These are phyloP conservation scores for Corynorhinus townsendii DNA, from an alignment of 2,113 vertebrate genomes.

Conservation along the genomic window DNA sequence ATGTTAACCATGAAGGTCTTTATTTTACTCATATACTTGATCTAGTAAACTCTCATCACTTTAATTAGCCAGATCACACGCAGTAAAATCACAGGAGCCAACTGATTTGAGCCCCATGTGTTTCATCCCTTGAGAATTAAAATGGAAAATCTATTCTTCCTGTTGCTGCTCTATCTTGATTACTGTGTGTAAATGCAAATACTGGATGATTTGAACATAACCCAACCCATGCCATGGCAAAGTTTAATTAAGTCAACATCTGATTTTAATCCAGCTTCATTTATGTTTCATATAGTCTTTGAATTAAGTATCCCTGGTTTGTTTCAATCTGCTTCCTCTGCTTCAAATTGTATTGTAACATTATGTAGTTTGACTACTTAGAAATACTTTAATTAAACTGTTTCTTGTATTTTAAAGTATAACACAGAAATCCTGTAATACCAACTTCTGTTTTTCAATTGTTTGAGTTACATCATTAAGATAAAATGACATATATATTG, in stretches of 20 bases:
- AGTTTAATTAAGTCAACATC: constrained; percentile 47
- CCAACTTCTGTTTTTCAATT: neutral
- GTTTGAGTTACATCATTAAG: neutral
- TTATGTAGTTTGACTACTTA: neutral
- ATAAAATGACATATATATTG: neutral
- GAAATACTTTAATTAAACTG: neutral
- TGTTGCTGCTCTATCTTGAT: constrained; percentile 38
- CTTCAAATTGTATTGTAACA: neutral
- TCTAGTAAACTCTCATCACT: constrained; percentile 13
- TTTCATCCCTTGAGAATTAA: constrained; percentile 24
- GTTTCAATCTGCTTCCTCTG: constrained; percentile 11
- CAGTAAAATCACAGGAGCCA: constrained; percentile 20
- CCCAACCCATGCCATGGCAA: neutral
- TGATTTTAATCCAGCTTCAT: constrained; percentile 49
- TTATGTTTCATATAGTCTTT: neutral
- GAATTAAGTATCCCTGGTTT: neutral
- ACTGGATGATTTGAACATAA: constrained; percentile 11
- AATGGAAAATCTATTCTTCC: neutral
- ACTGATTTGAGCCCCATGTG: neutral
- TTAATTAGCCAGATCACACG: constrained; percentile 16
- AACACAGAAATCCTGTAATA: neutral
- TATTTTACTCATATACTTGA: neutral
- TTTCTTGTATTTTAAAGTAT: neutral
- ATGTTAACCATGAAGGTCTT: constrained; percentile 33
- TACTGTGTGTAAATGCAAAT: constrained; percentile 40